Base-by-base conservation (phyloP, 1,140 invertebrate genomes). In the Melanaphis sacchari region DNA sequence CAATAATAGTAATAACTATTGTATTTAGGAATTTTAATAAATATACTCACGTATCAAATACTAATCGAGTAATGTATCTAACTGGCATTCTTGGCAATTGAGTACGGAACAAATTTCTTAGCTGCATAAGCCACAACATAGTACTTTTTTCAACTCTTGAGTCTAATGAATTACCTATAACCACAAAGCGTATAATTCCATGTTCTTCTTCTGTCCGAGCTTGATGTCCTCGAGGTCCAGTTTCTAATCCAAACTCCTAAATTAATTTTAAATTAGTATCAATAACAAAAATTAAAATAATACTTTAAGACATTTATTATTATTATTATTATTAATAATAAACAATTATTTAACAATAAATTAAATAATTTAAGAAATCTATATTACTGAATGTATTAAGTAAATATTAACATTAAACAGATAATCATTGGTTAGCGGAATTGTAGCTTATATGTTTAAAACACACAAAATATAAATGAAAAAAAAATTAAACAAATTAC, bases 51-150 rank as follows among this genome's bases (percentile, higher is more conserved):
- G 98, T 98, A 96, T 99, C 99, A 96, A 99, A 99, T 1, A 99
- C 98, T 40, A 99, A 95, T 94, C 99, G 97, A 1, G 98, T 98
- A 94, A 99, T 99, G 94, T 99, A 99, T 95, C 99, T 98, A 94
- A 99, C 98, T 0, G 99, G 99, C 99, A 99, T 99, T 95, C 98
- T 96, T 0, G 99, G 98, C 91, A 99, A 95, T 95, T 99, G 99
- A 95, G 98, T 98, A 31, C 98, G 98, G 95, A 99, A 99, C 0
- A 99, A 97, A 95, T 99, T 99, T 95, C 99, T 98, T 1, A 99
- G 96, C 90, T 98, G 98, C 94, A 99, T 97, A 6, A 99, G 96
- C 98, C 98, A 99, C 6, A 98, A 95, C 96, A 99, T 98, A 0
- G 98, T 98, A 95, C 99, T 97, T 94, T 98, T 98, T 88, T 97